A percentile compares a stretch with the other conserved stretches of the same genome.
phyloP scores from a whole-genome alignment of 64 coral and sea anemone species.

The Stylophora pistillata region DNA sequence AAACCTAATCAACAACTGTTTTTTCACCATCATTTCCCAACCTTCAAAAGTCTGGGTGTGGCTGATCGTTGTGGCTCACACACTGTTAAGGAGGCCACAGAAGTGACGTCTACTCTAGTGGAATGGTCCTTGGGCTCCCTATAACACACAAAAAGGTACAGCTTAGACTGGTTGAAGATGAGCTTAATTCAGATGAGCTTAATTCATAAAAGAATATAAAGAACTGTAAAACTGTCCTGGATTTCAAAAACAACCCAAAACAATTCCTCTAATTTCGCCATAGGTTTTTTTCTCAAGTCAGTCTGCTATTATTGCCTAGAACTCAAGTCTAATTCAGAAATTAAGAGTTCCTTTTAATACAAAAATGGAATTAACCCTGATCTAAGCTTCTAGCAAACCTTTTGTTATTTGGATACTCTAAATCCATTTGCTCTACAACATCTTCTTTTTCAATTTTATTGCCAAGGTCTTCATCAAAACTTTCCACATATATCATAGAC shows the following conservation, averaged over 20 bases:
- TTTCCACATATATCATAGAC: neutral
- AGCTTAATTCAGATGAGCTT: too few species aligned
- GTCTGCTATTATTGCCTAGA: too few species aligned
- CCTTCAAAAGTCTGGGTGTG: constrained; percentile 39
- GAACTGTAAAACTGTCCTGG: too few species aligned
- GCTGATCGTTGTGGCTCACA: neutral
- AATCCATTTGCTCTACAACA: neutral
- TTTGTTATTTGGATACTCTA: neutral
- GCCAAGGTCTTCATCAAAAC: neutral
- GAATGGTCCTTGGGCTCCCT: neutral
- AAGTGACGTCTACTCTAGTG: constrained; percentile 5
- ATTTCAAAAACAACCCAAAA: too few species aligned
- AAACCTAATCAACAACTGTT: too few species aligned
- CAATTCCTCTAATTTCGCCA: too few species aligned
- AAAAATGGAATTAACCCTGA: neutral
- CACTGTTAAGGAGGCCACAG: neutral
- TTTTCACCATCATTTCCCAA: neutral
- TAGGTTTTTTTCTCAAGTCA: too few species aligned
- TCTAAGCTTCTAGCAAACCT: neutral
- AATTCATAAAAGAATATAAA: too few species aligned
- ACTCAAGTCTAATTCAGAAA: too few species aligned
- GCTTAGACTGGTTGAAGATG: too few species aligned
- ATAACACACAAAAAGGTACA: neutral
- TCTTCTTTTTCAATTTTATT: neutral
- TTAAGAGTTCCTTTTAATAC: too few species aligned